Evolutionary conservation across 2,888 invertebrate species (phyloP).

Genomic region (Conops quadrifasciatus): DNA sequence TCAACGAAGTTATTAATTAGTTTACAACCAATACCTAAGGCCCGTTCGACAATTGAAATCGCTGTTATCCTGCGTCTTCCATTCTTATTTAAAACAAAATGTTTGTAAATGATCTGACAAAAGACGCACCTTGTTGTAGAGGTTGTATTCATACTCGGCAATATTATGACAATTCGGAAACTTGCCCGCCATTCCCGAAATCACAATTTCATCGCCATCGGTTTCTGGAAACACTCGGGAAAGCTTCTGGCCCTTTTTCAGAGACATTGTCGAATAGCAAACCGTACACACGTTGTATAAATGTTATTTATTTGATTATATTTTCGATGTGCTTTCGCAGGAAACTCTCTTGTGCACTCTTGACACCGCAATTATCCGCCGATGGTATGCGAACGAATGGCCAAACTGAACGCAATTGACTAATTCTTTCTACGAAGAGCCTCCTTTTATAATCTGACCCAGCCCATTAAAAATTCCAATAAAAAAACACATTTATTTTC

Average conservation of each 20-base stretch:
- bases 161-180: constrained; percentile 74
- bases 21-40: neutral
- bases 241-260: constrained; percentile 52
- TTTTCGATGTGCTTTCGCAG: neutral
- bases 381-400: constrained; percentile 53
- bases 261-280: constrained; percentile 16
- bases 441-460: constrained; percentile 51
- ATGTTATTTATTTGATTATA: neutral
- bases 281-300: neutral
- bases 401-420: constrained; percentile 57
- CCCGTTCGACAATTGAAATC: neutral
- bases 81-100: neutral
- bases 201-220: constrained; percentile 68
- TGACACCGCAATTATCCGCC: constrained; percentile 32
- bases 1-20: too few species aligned
- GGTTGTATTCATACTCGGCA: constrained; percentile 70
- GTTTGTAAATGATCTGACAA: neutral
- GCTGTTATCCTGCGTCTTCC: neutral
- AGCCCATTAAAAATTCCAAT: constrained; percentile 52
- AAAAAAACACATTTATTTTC: constrained; percentile 35
- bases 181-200: constrained; percentile 70
- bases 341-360: neutral
- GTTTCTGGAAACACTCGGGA: constrained; percentile 59
- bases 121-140: constrained; percentile 68
- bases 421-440: constrained; percentile 39